Evolutionary conservation across 37 sponge, comb jelly and placozoan genomes (phyloP).

Genomic region (Diacarnus erythraeanus): DNA sequence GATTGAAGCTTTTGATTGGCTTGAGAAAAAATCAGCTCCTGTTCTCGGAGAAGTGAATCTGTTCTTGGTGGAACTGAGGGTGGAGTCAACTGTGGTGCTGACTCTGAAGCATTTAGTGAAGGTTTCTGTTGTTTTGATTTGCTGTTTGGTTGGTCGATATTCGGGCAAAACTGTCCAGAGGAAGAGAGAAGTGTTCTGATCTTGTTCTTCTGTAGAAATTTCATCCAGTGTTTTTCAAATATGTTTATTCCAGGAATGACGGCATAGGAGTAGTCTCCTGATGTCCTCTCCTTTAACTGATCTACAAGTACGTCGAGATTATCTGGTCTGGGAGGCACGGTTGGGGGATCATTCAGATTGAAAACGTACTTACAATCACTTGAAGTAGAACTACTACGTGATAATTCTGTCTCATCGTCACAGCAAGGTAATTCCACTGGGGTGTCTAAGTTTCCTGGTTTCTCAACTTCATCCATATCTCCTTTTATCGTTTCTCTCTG

Average conservation of each 20-base stretch:
- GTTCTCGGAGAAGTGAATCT: constrained; percentile 46
- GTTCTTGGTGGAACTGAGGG: constrained; percentile 42
- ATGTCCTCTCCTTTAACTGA: neutral
- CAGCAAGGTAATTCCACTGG: neutral
- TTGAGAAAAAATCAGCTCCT: constrained; percentile 6
- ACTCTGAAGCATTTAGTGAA: neutral
- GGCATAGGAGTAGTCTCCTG: constrained; percentile 37
- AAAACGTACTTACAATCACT: constrained; percentile 3
- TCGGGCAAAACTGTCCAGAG: neutral
- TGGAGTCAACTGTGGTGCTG: neutral
- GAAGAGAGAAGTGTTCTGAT: neutral
- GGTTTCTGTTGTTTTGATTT: neutral
- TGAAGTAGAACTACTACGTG: neutral
- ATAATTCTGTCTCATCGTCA: neutral
- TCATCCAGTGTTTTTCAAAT: constrained; percentile 4
- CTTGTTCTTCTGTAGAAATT: neutral
- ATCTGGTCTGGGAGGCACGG: constrained; percentile 14
- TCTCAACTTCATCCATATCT: neutral
- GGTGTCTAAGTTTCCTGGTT: neutral
- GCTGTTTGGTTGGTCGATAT: neutral
- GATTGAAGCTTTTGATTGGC: neutral
- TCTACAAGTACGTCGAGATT: neutral
- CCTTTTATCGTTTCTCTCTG: neutral
- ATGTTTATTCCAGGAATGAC: constrained; percentile 13
- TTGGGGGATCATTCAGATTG: constrained; percentile 18